Conservation (phyloP, 1,140 invertebrate species). For the Achatina immaculata region DNA sequence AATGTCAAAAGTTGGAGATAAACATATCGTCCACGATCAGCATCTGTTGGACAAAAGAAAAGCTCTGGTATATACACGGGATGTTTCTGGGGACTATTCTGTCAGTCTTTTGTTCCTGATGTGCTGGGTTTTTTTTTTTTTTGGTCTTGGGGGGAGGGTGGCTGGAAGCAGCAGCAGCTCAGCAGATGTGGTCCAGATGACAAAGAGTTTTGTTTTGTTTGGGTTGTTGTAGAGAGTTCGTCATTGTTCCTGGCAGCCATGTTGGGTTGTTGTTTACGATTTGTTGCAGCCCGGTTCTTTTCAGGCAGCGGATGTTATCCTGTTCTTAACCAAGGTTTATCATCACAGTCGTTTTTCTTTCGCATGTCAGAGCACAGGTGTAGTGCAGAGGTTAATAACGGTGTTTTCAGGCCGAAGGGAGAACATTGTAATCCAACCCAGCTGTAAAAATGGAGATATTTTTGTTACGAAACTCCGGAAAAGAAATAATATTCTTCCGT, state of each 20-base stretch:
- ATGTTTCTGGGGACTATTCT: neutral
- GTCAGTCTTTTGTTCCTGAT: neutral
- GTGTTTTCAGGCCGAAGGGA: too few relatives aligned
- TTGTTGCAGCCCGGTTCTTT: neutral
- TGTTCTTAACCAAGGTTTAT: too few relatives aligned
- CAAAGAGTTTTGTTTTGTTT: neutral
- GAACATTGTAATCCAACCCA: too few relatives aligned
- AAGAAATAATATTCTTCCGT: too few relatives aligned
- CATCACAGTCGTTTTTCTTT: too few relatives aligned
- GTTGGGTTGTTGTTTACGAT: neutral
- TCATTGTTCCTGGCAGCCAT: neutral
- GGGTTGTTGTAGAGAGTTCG: neutral
- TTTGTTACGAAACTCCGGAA: too few relatives aligned
- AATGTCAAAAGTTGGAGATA: neutral
- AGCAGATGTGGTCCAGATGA: neutral
- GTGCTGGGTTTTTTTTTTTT: neutral
- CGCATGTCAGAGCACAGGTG: too few relatives aligned
- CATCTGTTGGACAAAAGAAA: neutral
- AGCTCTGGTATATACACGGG: neutral
- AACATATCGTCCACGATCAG: neutral
- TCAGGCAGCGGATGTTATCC: neutral
- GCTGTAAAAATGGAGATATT: too few relatives aligned
- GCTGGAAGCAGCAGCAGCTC: neutral
- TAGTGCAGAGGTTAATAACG: too few relatives aligned
- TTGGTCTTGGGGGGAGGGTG: neutral